Percentiles rank a stretch among this genome's conserved stretches.
Conservation (phyloP, 2,113 vertebrate species). For the Irena cyanogastra region DNA sequence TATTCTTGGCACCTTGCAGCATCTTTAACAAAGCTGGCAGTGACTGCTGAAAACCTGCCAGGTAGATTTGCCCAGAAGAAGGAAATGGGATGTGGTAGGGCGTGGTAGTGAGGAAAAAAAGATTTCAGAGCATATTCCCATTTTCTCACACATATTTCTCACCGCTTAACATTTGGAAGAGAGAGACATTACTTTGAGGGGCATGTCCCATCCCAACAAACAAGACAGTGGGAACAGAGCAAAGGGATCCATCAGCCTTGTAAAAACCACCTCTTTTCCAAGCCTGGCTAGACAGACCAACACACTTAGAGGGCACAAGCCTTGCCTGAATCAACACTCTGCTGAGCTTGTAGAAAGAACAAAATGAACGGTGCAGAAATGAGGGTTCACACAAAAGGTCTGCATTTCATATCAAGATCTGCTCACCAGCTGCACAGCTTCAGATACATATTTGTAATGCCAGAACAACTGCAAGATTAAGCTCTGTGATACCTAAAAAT, state of each 20-base stretch:
- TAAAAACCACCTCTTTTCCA: neutral
- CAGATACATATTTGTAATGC: neutral
- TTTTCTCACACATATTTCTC: conserved; percentile 15
- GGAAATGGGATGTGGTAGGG: neutral
- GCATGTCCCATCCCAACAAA: neutral
- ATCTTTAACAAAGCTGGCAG: neutral
- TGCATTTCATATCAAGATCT: neutral
- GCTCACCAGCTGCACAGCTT: neutral
- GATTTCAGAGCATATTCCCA: neutral
- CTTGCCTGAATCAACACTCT: neutral
- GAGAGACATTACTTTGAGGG: neutral
- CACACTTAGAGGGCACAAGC: neutral
- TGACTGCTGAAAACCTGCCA: conserved; percentile 2
- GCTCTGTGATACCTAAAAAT: neutral
- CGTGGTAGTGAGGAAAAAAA: neutral
- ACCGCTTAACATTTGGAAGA: neutral
- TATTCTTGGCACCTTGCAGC: neutral
- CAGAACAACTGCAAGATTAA: neutral
- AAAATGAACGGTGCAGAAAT: neutral
- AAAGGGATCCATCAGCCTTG: neutral
- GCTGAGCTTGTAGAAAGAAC: neutral
- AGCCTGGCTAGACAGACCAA: neutral
- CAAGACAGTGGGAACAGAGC: neutral
- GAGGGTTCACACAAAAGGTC: neutral
- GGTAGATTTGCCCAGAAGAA: neutral